A percentile compares a stretch with the other conserved stretches of the same genome.
Conservation (phyloP, 2,888 invertebrate species). For the Lochmaea capreae region DNA sequence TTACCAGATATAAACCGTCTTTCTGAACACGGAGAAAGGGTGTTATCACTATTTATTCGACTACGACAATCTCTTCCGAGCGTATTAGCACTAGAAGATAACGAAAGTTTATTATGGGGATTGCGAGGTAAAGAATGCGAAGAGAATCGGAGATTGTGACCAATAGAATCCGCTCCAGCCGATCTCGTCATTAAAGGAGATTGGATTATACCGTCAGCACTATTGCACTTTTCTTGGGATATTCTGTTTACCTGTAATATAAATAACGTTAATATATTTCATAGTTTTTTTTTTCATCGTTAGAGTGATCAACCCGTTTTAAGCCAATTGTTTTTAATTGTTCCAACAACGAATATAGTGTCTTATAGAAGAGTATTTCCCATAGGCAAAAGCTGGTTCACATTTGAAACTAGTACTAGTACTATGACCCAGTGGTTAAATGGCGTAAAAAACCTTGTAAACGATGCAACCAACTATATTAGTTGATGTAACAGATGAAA, state of each 20-base stretch:
- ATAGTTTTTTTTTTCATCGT: background rate
- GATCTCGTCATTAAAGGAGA: conserved; percentile 65
- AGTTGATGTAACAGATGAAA: no score
- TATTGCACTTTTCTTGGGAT: conserved; percentile 73
- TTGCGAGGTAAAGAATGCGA: conserved; percentile 71
- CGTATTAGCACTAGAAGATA: conserved; percentile 67
- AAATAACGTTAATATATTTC: background rate
- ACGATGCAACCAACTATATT: no score
- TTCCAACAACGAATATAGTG: no score
- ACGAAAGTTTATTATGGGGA: conserved; percentile 67
- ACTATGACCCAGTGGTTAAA: no score
- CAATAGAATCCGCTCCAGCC: conserved; percentile 60
- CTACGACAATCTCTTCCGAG: conserved; percentile 67
- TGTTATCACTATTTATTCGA: conserved; percentile 69
- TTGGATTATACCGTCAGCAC: conserved; percentile 78
- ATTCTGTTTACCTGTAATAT: conserved; percentile 57
- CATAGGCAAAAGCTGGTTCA: no score
- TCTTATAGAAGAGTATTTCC: no score
- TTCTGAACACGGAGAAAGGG: conserved; percentile 70
- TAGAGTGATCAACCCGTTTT: background rate
- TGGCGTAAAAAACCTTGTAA: no score
- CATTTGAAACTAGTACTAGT: no score
- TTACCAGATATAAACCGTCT: conserved; percentile 68
- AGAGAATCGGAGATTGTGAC: conserved; percentile 66
- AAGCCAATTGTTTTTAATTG: background rate